Evolutionary conservation across 2,113 vertebrate genomes (phyloP).

Genomic region (Carettochelys insculpta): DNA sequence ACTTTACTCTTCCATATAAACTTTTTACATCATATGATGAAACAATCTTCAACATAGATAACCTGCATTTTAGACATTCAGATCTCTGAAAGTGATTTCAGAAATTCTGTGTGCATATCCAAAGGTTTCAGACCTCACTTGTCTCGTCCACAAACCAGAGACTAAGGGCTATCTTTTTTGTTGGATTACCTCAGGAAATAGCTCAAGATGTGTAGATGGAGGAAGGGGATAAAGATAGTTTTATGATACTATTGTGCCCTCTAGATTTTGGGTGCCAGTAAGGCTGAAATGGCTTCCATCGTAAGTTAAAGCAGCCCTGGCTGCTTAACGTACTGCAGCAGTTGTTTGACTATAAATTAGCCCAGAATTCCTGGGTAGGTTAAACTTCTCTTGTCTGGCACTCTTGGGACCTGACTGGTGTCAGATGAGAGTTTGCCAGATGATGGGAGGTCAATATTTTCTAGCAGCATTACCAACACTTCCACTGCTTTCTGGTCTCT

Average conservation of each 20-base stretch:
- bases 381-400: too few species aligned
- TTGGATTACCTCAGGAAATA: fast-evolving
- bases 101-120: slow-evolving; percentile 60
- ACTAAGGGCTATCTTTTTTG: fast-evolving
- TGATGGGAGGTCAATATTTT: too few species aligned
- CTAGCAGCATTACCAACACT: too few species aligned
- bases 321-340: neutral
- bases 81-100: slow-evolving; percentile 73
- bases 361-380: neutral
- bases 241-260: neutral
- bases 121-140: fast-evolving
- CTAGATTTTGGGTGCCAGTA: neutral
- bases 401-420: too few species aligned
- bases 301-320: neutral
- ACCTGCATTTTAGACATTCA: slow-evolving; percentile 69
- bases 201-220: neutral
- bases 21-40: slow-evolving; percentile 22
- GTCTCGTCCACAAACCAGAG: neutral
- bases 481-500: too few species aligned
- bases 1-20: slow-evolving; percentile 73
- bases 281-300: neutral
- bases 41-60: neutral
- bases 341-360: neutral
- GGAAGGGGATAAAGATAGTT: neutral
- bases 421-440: too few species aligned